Conservation (phyloP, 1,140 invertebrate genomes). For the Sinonovacula constricta region DNA sequence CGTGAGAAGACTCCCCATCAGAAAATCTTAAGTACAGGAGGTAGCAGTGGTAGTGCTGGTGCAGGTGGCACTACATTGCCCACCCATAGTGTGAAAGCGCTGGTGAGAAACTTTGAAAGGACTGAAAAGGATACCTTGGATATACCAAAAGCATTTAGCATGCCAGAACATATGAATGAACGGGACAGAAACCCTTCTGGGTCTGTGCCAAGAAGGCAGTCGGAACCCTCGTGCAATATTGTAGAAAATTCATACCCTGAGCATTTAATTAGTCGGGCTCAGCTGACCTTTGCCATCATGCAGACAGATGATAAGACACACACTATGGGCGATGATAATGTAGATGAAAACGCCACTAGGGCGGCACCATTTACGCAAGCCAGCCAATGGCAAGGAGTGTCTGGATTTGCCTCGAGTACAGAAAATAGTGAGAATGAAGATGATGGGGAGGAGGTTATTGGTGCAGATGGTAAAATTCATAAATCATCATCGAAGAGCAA, state of each 20-base stretch:
- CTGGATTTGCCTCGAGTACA: slow-evolving; percentile 71
- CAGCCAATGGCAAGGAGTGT: slow-evolving; percentile 74
- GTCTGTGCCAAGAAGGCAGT: slow-evolving; percentile 47
- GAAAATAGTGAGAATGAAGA: slow-evolving; percentile 70
- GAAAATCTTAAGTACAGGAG: too few species aligned
- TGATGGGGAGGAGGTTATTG: slow-evolving; percentile 53
- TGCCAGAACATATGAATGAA: slow-evolving; percentile 51
- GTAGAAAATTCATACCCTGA: slow-evolving; percentile 55
- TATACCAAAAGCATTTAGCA: slow-evolving; percentile 45
- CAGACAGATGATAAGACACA: slow-evolving; percentile 74
- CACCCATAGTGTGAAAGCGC: slow-evolving; percentile 44
- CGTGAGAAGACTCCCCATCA: too few species aligned
- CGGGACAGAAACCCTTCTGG: slow-evolving; percentile 33
- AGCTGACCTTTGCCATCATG: slow-evolving; percentile 70
- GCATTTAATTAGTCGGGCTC: slow-evolving; percentile 64
- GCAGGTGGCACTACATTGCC: too few species aligned
- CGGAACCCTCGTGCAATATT: slow-evolving; percentile 59
- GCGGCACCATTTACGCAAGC: slow-evolving; percentile 77
- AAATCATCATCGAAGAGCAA: slow-evolving; percentile 51
- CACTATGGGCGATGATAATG: slow-evolving; percentile 71
- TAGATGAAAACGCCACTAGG: slow-evolving; percentile 75
- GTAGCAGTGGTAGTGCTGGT: too few species aligned
- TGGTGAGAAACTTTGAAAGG: slow-evolving; percentile 46
- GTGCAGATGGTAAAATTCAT: slow-evolving; percentile 57
- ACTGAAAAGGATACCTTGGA: slow-evolving; percentile 23